phyloP scores from a whole-genome alignment of 2,797 vertebrate genomes.

The Catamblyrhynchus diadema region DNA sequence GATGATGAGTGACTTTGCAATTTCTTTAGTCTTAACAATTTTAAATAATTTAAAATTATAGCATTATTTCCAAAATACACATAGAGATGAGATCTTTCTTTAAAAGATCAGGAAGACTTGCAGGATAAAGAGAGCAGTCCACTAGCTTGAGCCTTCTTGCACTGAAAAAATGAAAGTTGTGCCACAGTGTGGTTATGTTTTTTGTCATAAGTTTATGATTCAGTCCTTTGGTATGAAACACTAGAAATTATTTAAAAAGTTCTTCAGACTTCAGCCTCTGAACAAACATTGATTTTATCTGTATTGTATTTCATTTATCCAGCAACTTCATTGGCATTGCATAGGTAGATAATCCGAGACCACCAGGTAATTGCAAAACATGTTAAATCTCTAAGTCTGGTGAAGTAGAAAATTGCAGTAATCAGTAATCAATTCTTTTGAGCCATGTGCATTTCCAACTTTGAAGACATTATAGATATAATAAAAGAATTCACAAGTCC shows the following conservation, averaged over 20 bases:
- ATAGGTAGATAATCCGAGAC: not conserved
- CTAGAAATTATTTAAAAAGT: not conserved
- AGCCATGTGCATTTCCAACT: not conserved
- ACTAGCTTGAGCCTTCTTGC: not conserved
- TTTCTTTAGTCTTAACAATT: not conserved
- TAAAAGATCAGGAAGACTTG: not conserved
- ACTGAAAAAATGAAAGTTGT: not conserved
- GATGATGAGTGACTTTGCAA: not conserved
- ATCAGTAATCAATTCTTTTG: not conserved
- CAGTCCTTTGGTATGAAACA: not conserved
- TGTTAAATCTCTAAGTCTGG: not conserved
- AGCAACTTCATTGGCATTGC: not conserved
- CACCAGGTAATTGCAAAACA: not conserved
- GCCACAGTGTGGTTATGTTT: not conserved
- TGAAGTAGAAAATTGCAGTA: not conserved
- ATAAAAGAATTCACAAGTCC: not conserved
- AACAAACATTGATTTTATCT: not conserved
- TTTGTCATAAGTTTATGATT: not conserved
- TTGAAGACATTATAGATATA: not conserved
- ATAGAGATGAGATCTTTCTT: not conserved
- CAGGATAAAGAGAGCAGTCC: not conserved
- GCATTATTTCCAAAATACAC: not conserved
- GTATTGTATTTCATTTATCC: not conserved
- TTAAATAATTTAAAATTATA: not conserved
- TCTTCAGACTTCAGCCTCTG: slow-evolving; percentile 15